Evolutionary conservation across 2,888 invertebrate genomes (phyloP).

Genomic region (Cephus rjabovi): DNA sequence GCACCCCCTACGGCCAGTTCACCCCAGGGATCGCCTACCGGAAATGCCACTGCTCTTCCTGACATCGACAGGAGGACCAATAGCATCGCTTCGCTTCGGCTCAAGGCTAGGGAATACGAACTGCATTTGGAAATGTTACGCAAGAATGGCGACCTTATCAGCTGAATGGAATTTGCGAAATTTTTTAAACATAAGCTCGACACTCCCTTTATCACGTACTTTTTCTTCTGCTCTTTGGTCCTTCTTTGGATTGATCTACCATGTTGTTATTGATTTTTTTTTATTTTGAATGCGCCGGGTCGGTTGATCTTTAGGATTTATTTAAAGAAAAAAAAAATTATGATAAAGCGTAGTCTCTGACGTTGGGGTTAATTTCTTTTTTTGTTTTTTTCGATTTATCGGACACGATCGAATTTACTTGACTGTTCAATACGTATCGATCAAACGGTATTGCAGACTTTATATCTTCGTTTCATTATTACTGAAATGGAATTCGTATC

Average conservation of each 20-base stretch:
- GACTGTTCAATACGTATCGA: neutral
- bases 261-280: neutral
- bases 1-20: constrained; percentile 51
- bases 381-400: neutral
- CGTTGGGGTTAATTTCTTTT: neutral
- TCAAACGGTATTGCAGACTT: neutral
- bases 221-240: neutral
- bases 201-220: neutral
- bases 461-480: neutral
- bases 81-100: constrained; percentile 86
- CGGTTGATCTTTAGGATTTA: neutral
- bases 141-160: constrained; percentile 84
- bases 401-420: neutral
- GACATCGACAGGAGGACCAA: constrained; percentile 87
- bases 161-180: constrained; percentile 69
- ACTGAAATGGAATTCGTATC: neutral
- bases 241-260: neutral
- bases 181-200: constrained; percentile 7
- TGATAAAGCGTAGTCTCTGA: neutral
- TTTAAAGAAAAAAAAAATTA: neutral
- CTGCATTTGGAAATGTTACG: constrained; percentile 84
- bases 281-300: neutral
- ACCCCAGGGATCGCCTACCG: constrained; percentile 67
- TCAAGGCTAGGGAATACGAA: constrained; percentile 92
- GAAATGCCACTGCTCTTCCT: constrained; percentile 69